These are phyloP conservation scores for Hemibagrus wyckioides DNA, from an alignment of 2,113 vertebrate genomes.

Conservation along the genomic window DNA sequence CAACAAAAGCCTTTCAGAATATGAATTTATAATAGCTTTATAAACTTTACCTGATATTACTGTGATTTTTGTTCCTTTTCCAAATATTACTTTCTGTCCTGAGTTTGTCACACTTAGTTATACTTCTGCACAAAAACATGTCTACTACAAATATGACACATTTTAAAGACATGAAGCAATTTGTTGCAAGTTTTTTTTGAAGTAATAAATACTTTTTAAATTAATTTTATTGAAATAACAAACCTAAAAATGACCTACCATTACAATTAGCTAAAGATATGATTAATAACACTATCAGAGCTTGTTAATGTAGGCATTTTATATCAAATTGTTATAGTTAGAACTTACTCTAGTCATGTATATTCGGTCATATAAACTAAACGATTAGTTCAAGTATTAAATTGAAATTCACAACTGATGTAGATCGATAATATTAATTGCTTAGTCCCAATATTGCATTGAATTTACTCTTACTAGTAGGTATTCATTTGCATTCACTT, in stretches of 20 bases:
- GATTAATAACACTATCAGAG: neutral
- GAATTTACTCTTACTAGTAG: neutral
- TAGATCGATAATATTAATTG: too few relatives aligned
- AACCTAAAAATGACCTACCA: neutral
- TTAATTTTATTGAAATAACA: neutral
- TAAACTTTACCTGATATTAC: constrained; percentile 23
- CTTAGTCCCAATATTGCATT: neutral
- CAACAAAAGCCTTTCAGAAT: neutral
- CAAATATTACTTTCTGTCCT: constrained; percentile 47
- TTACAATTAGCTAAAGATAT: neutral
- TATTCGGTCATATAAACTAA: constrained; percentile 14
- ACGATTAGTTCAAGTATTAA: neutral
- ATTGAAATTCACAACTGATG: too few relatives aligned
- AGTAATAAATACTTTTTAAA: neutral
- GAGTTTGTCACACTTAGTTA: constrained; percentile 38
- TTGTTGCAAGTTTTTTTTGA: neutral
- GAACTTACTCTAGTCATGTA: neutral
- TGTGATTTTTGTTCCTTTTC: constrained; percentile 45
- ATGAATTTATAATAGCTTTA: neutral
- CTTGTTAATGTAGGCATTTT: neutral
- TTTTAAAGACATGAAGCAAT: neutral
- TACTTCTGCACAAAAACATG: neutral
- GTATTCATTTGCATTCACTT: neutral
- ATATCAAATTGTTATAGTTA: neutral
- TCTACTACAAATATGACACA: neutral